Evolutionary conservation across 2,888 invertebrate species (phyloP), one percentile per base, ranked within the genome.

Genomic region (Teleogryllus oceanicus): DNA sequence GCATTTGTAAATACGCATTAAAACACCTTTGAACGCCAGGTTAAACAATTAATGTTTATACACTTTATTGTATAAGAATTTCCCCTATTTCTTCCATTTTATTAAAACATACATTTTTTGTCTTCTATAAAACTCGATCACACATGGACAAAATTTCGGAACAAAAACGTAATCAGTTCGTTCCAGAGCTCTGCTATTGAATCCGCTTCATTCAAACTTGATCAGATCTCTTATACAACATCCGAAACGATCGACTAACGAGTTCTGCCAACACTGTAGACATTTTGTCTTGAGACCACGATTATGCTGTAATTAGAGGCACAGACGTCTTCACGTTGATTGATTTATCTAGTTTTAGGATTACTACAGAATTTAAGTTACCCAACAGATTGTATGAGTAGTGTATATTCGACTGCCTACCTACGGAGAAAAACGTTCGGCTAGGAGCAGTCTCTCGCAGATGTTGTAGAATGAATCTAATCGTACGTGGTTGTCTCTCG

Each of bases 101-200:
- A 62, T 62, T 62, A 62, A 62, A 62, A 62, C 62, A 62, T 62
- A 62, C 62, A 62, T 62, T 13, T 62, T 37, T 62, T 62, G n/a
- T 62, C 62, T 62, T 62, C 62, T 62, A 62, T 62, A 62, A 62
- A 62, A 62, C n/a, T 62, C 62, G 62, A 18, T 62, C 62, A 62
- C 62, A 62, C 62, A 18, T 62, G 62, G 62, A 62, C 62, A 62
- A 62, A 13, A 18, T 13, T 62, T 62, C 62, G 62, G 62, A 62
- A 62, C 62, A 62, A 4, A 62, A 62, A 62, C 62, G 13, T 62
- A 62, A 62, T 13, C 62, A 62, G n/a, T 62, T 62, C 62, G n/a
- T 13, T 62, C 5, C 3, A 62, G 62, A 18, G 13, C n/a, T n/a
- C n/a, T 62, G 13, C 11, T 18, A 18, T 4, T 62, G 13, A 10